Conservation (phyloP, 1,140 invertebrate species). For the Thalassaphorura encarpata region DNA sequence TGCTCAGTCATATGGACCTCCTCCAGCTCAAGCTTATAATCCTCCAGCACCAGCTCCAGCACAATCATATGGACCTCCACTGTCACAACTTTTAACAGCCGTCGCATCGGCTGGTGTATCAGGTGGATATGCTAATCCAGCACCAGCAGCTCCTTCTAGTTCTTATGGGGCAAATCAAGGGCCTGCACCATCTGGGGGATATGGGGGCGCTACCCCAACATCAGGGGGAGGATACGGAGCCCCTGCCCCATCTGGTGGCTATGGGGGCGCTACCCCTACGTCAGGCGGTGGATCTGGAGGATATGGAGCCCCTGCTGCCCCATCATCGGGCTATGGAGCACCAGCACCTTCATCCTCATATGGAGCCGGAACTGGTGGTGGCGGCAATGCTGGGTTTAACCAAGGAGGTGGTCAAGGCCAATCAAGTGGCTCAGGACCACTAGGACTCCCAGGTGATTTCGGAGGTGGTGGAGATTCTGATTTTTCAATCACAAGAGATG, state of each 20-base stretch:
- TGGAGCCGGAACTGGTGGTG: background rate
- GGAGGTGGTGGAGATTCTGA: background rate
- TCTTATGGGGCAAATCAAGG: background rate
- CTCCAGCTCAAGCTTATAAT: no score
- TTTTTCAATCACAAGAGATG: slow-evolving; percentile 59
- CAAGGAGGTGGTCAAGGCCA: background rate
- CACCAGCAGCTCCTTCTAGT: background rate
- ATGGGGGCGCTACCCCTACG: background rate
- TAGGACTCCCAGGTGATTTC: background rate
- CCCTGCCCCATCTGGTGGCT: background rate
- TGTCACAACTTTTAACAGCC: no score
- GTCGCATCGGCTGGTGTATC: background rate
- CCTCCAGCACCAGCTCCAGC: background rate
- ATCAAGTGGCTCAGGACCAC: background rate
- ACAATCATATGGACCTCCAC: background rate
- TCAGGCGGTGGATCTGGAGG: background rate
- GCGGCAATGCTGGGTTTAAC: background rate
- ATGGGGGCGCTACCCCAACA: no score
- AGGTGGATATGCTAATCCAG: background rate
- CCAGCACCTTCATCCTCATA: background rate
- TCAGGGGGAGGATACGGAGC: no score
- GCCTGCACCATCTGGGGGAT: no score
- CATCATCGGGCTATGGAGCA: background rate
- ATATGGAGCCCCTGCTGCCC: background rate
- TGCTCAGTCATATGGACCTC: no score